Evolutionary conservation across 2,888 invertebrate species (phyloP), one percentile per base, ranked within the genome.

Genomic region (Camponotus fellah): DNA sequence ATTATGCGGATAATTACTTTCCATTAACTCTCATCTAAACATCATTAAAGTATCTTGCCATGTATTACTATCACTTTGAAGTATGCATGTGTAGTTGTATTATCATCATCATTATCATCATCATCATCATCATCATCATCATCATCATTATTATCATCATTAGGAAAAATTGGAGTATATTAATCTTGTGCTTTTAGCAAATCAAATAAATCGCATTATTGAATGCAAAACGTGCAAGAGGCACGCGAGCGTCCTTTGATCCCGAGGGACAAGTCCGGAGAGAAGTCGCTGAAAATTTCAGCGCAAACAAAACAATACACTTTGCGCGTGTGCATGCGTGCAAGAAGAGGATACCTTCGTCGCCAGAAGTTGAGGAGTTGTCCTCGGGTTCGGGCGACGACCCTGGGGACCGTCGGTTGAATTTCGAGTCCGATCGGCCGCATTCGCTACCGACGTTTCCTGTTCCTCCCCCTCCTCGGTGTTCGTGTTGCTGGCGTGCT

Each of bases 291-390:
- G 26, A 49, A 79, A 79, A 71, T 71, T 79, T 79, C 60, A 71
- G 46, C 69, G 69, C 49, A n/a, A 14, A 14, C 46, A 17, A 68
- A 49, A 49, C 6, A 12, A 0, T 17, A 17, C 9, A 32, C 17
- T 12, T 26, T 8, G 49, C 49, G 68, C 32, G 68, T 3, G 32
- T 77, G 43, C 77, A 58, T 69, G 43, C 69, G 69, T 43, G 71
- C 69, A 71, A 60, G 60, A n/a, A 43, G 80, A 64, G n/a, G 62
- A 84, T 93, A 94, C 94, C 94, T 94, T 94, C 94, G 91, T 94
- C 94, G 89, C 94, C 94, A 87, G 94, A 94, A 87, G 92, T 93
- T 69, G 94, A 94, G 88, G 94, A 94, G 88, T 94, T 90, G 90
- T 90, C 94, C 85, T 94, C 94, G 86, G 93, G 92, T 87, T 94